Percentiles rank a stretch among this genome's conserved stretches.
Evolutionary conservation across 2,888 invertebrate genomes (phyloP).

Genomic region (Tetragonula carbonaria): DNA sequence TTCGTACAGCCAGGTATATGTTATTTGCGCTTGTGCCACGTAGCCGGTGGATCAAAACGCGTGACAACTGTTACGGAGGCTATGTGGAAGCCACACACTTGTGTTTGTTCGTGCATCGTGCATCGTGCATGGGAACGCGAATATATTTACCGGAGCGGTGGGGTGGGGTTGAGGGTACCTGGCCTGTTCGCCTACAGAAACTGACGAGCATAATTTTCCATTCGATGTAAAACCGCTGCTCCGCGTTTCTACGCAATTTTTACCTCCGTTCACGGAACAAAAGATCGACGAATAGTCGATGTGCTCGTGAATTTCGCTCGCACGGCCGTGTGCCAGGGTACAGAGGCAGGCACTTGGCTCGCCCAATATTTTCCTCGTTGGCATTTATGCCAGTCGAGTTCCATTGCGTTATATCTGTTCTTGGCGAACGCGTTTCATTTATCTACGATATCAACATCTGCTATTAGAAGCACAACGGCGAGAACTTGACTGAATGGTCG

Average conservation of each 20-base stretch:
- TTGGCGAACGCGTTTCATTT: not conserved
- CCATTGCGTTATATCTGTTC: not conserved
- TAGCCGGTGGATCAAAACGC: slow-evolving; percentile 24
- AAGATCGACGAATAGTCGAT: slow-evolving; percentile 24
- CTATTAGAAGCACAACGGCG: not conserved
- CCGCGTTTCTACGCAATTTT: slow-evolving; percentile 35
- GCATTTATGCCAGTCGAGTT: not conserved
- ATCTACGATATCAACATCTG: not conserved
- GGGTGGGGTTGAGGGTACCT: slow-evolving; percentile 20
- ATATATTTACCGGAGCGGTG: slow-evolving; percentile 11
- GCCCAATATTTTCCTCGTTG: not conserved
- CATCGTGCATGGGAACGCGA: not conserved
- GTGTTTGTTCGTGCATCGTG: slow-evolving; percentile 3
- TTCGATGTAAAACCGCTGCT: slow-evolving; percentile 28
- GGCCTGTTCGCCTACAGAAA: slow-evolving; percentile 17
- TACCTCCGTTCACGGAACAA: slow-evolving; percentile 9
- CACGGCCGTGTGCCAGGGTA: not conserved
- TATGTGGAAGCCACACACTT: not conserved
- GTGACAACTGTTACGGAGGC: slow-evolving; percentile 22
- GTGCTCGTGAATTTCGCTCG: slow-evolving; percentile 17
- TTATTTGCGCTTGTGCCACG: slow-evolving; percentile 1
- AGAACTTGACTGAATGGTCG: not conserved
- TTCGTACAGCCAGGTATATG: not conserved
- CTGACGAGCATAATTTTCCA: slow-evolving; percentile 35
- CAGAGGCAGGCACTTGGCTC: not conserved